These are phyloP conservation scores for Pardosa pseudoannulata DNA, from an alignment of 2,888 invertebrate genomes.

Conservation along the genomic window DNA sequence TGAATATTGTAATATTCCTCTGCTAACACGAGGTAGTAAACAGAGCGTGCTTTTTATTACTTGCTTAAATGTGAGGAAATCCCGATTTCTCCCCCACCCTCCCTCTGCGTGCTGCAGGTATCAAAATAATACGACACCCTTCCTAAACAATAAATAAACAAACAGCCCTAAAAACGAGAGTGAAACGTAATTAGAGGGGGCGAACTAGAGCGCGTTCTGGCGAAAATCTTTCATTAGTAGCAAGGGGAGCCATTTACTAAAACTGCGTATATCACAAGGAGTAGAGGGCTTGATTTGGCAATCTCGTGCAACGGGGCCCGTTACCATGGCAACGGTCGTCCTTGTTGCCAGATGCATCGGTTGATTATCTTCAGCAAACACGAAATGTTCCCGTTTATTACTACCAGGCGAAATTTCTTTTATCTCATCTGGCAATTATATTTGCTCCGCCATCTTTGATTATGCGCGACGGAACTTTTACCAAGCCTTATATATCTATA, in stretches of 20 bases:
- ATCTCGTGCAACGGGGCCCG: constrained; percentile 69
- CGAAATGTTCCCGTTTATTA: constrained; percentile 72
- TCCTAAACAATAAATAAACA: constrained; percentile 44
- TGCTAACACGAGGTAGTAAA: constrained; percentile 35
- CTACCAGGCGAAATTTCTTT: constrained; percentile 71
- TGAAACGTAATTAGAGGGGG: constrained; percentile 66
- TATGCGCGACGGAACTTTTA: constrained; percentile 66
- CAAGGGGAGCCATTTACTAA: constrained; percentile 66
- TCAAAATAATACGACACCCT: constrained; percentile 43
- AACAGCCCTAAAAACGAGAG: constrained; percentile 62
- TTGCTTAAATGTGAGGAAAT: constrained; percentile 30
- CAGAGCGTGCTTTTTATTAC: constrained; percentile 30
- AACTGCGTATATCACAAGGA: constrained; percentile 68
- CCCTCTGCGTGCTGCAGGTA: constrained; percentile 23
- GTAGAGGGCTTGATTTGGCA: constrained; percentile 71
- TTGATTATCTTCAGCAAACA: constrained; percentile 73
- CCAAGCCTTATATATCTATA: too few species aligned
- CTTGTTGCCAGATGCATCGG: constrained; percentile 72
- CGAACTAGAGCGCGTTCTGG: constrained; percentile 44
- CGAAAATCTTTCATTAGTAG: constrained; percentile 69
- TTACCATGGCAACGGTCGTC: constrained; percentile 69
- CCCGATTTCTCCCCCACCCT: not conserved
- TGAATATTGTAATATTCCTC: not conserved
- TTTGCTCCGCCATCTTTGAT: constrained; percentile 71
- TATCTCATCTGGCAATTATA: constrained; percentile 72